These are phyloP conservation scores for Pemphredon lugubris DNA, from an alignment of 2,888 invertebrate genomes.

Conservation along the genomic window DNA sequence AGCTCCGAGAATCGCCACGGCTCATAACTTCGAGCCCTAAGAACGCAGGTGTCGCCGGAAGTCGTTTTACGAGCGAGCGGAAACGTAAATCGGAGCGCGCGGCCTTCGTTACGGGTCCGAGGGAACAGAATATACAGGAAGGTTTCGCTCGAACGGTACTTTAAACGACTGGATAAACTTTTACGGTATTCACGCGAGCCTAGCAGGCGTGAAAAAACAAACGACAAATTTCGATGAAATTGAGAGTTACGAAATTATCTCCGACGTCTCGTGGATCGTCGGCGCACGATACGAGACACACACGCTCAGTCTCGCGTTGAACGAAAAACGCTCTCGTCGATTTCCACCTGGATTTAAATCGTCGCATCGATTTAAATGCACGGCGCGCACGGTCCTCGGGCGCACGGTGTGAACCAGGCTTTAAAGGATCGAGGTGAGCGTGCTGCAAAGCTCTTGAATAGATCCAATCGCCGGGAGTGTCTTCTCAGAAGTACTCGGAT, in stretches of 20 bases:
- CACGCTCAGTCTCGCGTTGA: too few relatives aligned
- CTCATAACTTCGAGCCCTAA: constrained; percentile 42
- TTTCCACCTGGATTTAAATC: too few relatives aligned
- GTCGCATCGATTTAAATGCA: too few relatives aligned
- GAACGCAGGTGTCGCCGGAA: constrained; percentile 64
- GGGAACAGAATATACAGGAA: constrained; percentile 41
- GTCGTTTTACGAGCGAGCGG: constrained; percentile 61
- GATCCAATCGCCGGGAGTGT: constrained; percentile 71
- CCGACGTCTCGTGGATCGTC: too few relatives aligned
- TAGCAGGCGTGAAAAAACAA: too few relatives aligned
- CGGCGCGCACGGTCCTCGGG: constrained; percentile 15
- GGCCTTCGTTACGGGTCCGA: constrained; percentile 55
- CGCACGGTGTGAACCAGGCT: constrained; percentile 42
- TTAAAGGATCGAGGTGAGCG: constrained; percentile 43
- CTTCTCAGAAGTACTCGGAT: constrained; percentile 69
- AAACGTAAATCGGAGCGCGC: constrained; percentile 59
- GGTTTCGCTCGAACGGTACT: constrained; percentile 23
- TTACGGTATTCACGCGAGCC: too few relatives aligned
- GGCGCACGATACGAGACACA: too few relatives aligned
- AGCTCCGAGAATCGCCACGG: constrained; percentile 46
- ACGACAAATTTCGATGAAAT: too few relatives aligned
- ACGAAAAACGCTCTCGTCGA: too few relatives aligned
- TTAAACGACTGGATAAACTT: constrained; percentile 23
- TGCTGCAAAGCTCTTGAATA: constrained; percentile 60
- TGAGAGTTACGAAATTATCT: too few relatives aligned